Percentiles rank a stretch among this genome's conserved stretches.
Conservation (phyloP, 2,888 invertebrate genomes). For the Pheosia gnoma region DNA sequence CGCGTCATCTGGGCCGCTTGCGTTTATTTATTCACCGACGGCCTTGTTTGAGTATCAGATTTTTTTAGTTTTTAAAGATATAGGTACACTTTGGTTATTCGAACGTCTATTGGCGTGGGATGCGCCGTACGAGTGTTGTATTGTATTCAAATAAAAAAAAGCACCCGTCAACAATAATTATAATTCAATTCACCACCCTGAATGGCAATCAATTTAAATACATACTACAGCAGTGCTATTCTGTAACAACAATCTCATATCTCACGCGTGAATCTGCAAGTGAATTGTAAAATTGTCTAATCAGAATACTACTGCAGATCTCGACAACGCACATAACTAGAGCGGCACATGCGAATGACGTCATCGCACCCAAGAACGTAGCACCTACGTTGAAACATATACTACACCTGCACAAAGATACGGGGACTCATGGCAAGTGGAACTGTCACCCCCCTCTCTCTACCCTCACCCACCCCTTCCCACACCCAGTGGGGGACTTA, state of each 20-base stretch:
- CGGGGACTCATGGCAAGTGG: conserved; percentile 10
- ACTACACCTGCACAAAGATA: conserved; percentile 6
- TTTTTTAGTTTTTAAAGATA: not conserved
- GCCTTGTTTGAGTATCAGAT: conserved; percentile 10
- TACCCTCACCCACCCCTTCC: not conserved
- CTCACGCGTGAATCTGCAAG: no score
- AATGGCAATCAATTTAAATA: not conserved
- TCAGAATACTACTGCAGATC: not conserved
- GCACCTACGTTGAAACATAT: not conserved
- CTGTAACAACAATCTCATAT: no score
- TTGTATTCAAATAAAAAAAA: not conserved
- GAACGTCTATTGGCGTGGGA: not conserved
- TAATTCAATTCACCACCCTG: not conserved
- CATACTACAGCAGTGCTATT: not conserved
- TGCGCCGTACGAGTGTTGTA: not conserved
- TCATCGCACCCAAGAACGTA: not conserved
- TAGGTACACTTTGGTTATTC: not conserved
- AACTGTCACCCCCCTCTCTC: conserved; percentile 1
- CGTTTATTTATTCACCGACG: conserved; percentile 27
- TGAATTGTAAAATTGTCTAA: no score
- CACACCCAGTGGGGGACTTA: conserved; percentile 10
- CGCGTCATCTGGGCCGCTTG: conserved; percentile 17
- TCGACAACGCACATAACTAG: not conserved
- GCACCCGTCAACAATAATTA: not conserved
- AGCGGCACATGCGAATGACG: conserved; percentile 10